A percentile compares a stretch with the other conserved stretches of the same genome.
These are phyloP conservation scores for Dromas ardeola DNA, from an alignment of 2,113 vertebrate species.

Conservation along the genomic window DNA sequence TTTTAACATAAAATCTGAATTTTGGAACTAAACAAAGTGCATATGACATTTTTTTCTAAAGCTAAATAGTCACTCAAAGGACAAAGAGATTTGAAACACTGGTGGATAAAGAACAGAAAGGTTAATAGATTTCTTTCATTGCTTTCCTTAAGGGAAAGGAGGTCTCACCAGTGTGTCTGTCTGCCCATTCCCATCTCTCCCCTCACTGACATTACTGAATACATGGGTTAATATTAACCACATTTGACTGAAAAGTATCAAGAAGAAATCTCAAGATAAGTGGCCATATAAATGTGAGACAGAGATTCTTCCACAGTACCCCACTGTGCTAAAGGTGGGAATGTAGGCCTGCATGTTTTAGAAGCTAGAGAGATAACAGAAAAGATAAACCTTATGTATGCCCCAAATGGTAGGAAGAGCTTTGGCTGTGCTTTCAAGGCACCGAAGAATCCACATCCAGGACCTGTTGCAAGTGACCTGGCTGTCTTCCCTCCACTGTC, in stretches of 20 bases:
- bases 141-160: background rate
- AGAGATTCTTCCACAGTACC: background rate
- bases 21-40: background rate
- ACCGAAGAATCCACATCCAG: background rate
- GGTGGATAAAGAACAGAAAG: background rate
- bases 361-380: background rate
- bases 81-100: slow-evolving; percentile 1
- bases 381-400: background rate
- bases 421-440: background rate
- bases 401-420: background rate
- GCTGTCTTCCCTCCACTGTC: background rate
- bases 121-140: background rate
- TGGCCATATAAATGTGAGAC: background rate
- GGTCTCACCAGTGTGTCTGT: background rate
- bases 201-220: background rate
- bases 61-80: background rate
- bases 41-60: background rate
- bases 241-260: background rate
- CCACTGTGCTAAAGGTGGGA: background rate
- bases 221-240: background rate
- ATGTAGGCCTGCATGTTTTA: background rate
- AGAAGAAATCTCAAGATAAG: background rate
- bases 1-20: background rate
- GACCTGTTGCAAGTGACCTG: background rate
- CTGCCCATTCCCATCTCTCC: background rate